A percentile compares a stretch with the other conserved stretches of the same genome.
Conservation (phyloP, 2,797 vertebrate genomes). For the Miichthys miiuy region DNA sequence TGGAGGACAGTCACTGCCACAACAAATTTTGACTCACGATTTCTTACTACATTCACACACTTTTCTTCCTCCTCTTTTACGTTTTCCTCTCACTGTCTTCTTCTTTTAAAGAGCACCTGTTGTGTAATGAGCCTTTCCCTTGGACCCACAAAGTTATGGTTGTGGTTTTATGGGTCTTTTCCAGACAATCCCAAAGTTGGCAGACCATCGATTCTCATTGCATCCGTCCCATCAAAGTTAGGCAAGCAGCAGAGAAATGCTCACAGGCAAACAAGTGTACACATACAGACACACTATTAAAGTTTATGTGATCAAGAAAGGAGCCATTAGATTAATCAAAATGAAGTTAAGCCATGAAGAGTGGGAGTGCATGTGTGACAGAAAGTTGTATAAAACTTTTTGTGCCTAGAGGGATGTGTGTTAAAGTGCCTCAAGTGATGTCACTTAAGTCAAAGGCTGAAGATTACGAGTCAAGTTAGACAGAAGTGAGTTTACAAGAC, state of each 20-base stretch:
- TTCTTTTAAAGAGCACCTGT: not conserved
- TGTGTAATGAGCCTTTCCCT: not conserved
- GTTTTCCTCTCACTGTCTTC: constrained; percentile 1
- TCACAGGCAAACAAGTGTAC: not conserved
- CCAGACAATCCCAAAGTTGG: not conserved
- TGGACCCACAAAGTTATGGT: not conserved
- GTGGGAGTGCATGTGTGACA: not conserved
- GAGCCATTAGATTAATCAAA: not conserved
- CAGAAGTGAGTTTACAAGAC: no score
- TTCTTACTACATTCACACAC: not conserved
- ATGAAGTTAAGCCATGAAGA: not conserved
- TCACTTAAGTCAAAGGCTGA: no score
- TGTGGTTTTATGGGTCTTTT: not conserved
- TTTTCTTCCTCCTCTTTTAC: not conserved
- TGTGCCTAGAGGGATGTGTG: no score
- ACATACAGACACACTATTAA: not conserved
- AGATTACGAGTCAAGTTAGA: no score
- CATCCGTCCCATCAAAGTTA: not conserved
- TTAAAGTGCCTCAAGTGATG: not conserved
- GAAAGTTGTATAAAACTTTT: no score
- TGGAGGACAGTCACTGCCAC: not conserved
- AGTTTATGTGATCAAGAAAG: not conserved
- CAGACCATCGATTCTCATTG: not conserved
- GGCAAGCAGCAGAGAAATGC: not conserved
- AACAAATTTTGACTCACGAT: not conserved